These are phyloP conservation scores for Luffia ferchaultella DNA, from an alignment of 2,888 invertebrate genomes.

Conservation along the genomic window DNA sequence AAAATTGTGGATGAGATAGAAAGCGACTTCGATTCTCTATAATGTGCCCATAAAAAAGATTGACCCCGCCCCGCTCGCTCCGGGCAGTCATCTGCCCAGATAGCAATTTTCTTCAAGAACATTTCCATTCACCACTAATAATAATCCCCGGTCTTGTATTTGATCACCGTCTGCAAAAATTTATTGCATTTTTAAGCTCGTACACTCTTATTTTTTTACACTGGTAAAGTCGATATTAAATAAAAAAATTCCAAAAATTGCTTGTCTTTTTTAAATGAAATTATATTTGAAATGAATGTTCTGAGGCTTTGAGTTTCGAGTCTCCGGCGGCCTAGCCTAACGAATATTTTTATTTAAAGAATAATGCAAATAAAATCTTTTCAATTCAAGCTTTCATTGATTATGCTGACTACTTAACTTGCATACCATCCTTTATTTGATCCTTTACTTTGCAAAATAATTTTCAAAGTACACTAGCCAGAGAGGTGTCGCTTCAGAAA, in stretches of 20 bases:
- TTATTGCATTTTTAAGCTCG: not conserved
- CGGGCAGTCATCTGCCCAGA: conserved; percentile 2
- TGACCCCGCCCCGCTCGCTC: conserved; percentile 52
- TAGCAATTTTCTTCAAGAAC: conserved; percentile 4
- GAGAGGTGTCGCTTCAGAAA: too few relatives aligned
- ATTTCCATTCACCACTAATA: not conserved
- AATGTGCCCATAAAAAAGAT: conserved; percentile 58
- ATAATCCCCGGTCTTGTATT: not conserved
- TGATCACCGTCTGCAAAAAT: not conserved
- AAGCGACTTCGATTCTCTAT: conserved; percentile 43
- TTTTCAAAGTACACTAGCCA: too few relatives aligned
- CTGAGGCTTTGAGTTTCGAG: too few relatives aligned
- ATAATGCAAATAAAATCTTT: too few relatives aligned
- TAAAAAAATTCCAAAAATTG: not conserved
- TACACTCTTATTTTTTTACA: not conserved
- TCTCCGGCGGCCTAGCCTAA: too few relatives aligned
- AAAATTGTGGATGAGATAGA: conserved; percentile 34
- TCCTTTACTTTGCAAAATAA: too few relatives aligned
- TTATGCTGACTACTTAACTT: too few relatives aligned
- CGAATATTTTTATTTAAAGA: too few relatives aligned
- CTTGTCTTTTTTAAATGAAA: too few relatives aligned
- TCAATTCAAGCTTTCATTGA: too few relatives aligned
- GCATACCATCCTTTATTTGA: too few relatives aligned
- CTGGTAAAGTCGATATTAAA: not conserved
- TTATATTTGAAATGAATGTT: too few relatives aligned